phyloP scores from a whole-genome alignment of 2,888 invertebrate genomes.

The Dinocampus coccinellae region DNA sequence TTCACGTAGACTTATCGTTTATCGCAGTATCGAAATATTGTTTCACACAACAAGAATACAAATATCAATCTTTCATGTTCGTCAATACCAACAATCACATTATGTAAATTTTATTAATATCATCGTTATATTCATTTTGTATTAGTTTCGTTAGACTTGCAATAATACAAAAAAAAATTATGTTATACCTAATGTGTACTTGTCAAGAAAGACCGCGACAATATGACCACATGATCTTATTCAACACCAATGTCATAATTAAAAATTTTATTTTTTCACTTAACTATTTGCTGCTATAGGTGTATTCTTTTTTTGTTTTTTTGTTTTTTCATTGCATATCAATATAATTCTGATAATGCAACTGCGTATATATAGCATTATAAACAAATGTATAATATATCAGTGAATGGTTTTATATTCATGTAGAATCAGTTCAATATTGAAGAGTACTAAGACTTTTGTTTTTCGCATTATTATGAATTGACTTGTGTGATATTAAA shows the following conservation, averaged over 20 bases:
- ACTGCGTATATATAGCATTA: too few relatives aligned
- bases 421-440: not conserved
- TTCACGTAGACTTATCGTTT: not conserved
- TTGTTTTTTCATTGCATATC: not conserved
- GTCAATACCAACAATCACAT: conserved; percentile 39
- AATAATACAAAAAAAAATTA: conserved; percentile 37
- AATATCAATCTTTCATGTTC: conserved; percentile 40
- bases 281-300: too few relatives aligned
- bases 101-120: conserved; percentile 44
- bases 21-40: not conserved
- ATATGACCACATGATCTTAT: not conserved
- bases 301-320: conserved; percentile 14
- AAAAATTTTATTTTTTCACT: too few relatives aligned
- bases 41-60: conserved; percentile 7
- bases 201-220: conserved; percentile 6
- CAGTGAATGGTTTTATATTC: not conserved
- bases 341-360: too few relatives aligned
- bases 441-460: conserved; percentile 12
- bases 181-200: too few relatives aligned
- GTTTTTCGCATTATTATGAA: too few relatives aligned
- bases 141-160: conserved; percentile 27
- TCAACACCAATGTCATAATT: conserved; percentile 4
- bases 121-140: conserved; percentile 38
- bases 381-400: too few relatives aligned
- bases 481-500: too few relatives aligned